phyloP scores from a whole-genome alignment of 2,888 invertebrate species.

The Tryphoninae sp. region DNA sequence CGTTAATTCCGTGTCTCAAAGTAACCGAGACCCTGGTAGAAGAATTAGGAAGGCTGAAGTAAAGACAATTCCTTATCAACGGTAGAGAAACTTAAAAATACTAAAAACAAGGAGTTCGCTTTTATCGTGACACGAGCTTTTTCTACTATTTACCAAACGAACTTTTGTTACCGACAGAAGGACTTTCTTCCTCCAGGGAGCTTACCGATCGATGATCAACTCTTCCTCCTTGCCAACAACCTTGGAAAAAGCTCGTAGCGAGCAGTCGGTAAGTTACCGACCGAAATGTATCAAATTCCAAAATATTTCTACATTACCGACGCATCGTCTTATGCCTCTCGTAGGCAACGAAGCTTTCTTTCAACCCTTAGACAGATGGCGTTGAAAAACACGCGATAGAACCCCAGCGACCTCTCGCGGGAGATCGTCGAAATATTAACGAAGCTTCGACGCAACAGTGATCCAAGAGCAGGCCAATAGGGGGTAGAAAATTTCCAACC shows the following conservation, averaged over 20 bases:
- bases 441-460: neutral
- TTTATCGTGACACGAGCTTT: slow-evolving; percentile 7
- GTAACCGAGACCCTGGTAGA: slow-evolving; percentile 14
- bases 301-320: slow-evolving; percentile 8
- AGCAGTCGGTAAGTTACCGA: slow-evolving; percentile 20
- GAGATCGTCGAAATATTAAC: neutral
- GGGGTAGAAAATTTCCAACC: slow-evolving; percentile 20
- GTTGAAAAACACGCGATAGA: neutral
- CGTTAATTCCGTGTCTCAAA: neutral
- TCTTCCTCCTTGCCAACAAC: neutral
- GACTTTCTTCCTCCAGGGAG: neutral
- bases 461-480: neutral
- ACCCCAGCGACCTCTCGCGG: slow-evolving; percentile 34
- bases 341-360: neutral
- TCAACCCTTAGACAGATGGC: neutral
- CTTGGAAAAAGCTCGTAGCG: neutral
- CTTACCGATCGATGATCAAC: neutral
- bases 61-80: slow-evolving; percentile 2
- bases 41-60: neutral
- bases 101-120: neutral
- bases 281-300: neutral
- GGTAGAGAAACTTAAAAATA: neutral
- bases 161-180: slow-evolving; percentile 16
- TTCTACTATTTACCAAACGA: neutral
- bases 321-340: neutral